phyloP scores from a whole-genome alignment of 2,888 invertebrate genomes.

The Lepidonotus clava region DNA sequence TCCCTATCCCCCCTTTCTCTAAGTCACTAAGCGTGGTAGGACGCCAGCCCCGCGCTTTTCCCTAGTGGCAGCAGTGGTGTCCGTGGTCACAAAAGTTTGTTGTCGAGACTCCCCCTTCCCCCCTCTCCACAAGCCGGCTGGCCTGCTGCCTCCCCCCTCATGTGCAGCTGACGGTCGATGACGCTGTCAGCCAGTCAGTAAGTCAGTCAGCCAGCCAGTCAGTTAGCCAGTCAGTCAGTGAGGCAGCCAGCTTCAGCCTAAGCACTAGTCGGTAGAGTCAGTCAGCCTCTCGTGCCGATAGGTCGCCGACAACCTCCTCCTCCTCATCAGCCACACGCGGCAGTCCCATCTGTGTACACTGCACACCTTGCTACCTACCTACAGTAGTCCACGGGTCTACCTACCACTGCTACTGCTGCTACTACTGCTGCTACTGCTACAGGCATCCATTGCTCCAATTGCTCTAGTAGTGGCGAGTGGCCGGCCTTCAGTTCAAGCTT shows the following conservation, averaged over 20 bases:
- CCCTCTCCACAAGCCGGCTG: neutral
- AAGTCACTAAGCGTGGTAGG: too few relatives aligned
- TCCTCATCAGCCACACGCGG: neutral
- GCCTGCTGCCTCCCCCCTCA: neutral
- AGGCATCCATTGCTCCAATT: neutral
- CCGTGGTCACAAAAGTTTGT: too few relatives aligned
- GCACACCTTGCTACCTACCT: neutral
- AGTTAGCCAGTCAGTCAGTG: neutral
- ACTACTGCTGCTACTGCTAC: neutral
- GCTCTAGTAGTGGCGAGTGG: neutral
- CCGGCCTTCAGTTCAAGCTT: slow-evolving; percentile 9
- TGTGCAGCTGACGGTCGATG: neutral
- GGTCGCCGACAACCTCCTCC: neutral
- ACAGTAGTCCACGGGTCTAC: neutral
- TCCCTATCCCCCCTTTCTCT: neutral
- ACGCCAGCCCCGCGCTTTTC: too few relatives aligned
- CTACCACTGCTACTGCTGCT: neutral
- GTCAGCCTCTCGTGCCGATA: neutral
- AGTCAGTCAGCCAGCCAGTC: slow-evolving; percentile 8
- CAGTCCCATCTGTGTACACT: neutral
- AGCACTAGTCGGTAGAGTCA: neutral
- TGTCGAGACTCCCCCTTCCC: too few relatives aligned
- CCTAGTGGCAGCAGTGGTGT: too few relatives aligned
- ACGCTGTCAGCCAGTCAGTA: neutral
- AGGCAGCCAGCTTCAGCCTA: neutral